Base-by-base conservation (phyloP, 1,140 invertebrate genomes). In the Nymphalis io region DNA sequence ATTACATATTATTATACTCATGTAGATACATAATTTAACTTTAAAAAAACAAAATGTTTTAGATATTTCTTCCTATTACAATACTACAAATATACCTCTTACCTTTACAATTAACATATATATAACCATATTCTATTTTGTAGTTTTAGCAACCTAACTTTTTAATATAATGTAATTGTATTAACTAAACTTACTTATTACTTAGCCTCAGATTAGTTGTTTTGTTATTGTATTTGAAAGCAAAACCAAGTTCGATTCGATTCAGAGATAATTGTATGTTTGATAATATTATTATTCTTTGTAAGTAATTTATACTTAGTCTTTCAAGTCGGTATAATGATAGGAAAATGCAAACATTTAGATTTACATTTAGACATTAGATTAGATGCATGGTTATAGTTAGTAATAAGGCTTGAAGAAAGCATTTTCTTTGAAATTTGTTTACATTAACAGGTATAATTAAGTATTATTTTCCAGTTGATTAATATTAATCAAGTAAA, bases 51-150 rank as follows among this genome's bases (percentile, higher is more conserved):
- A 11, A 20, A 18, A 51, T 10, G 11, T 21, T 51, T 51, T 51
- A 51, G 46, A 51, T 3, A 51, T 51, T 51, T 51, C 46, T 51
- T 51, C 46, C 6, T 51, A 51, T 21, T 18, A 51, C 16, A 48
- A 48, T 8, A 48, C 44, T 53, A 53, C 51, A 27, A 51, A 55
- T 27, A 27, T 55, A 55, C 51, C 51, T 55, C 51, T 55, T 51
- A 51, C 46, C 46, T 20, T 20, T 51, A 51, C 18, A 48, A 3
- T 48, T 48, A 48, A 48, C 8, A 51, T 51, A 20, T 20, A 51
- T 51, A 20, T 20, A 20, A 46, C 42, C 12, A 51, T 21, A 51
- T 20, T 51, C 2, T 20, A 51, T 20, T 20, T 6, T 8, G n/a
- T 33, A 33, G 27, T 33, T 33, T 33, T 33, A 33, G 0, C 5